A percentile compares a stretch with the other conserved stretches of the same genome.
phyloP scores from a whole-genome alignment of 2,888 invertebrate genomes.

The Sinelater perroti region DNA sequence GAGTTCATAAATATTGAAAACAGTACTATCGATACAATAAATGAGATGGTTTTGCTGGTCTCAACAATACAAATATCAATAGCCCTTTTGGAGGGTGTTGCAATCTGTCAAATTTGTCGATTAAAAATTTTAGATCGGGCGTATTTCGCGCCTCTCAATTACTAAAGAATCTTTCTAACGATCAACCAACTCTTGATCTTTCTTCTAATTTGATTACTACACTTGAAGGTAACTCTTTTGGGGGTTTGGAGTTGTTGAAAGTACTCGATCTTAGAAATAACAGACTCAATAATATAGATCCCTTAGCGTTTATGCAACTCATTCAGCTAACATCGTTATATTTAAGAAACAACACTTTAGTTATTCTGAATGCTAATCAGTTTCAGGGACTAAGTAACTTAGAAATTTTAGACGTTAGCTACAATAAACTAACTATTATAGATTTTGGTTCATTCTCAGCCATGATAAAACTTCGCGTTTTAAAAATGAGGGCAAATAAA shows the following conservation, averaged over 20 bases:
- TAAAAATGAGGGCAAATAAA: neutral
- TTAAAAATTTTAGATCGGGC: constrained; percentile 10
- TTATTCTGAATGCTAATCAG: neutral
- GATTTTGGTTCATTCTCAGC: neutral
- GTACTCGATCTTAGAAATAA: neutral
- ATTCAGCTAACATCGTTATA: neutral
- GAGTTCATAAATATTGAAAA: neutral
- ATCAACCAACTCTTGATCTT: neutral
- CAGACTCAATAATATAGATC: constrained; percentile 1
- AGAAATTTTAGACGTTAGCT: neutral
- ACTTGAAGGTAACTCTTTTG: neutral
- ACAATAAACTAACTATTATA: constrained; percentile 3
- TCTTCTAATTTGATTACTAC: neutral
- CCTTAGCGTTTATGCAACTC: neutral
- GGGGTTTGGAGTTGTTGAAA: neutral
- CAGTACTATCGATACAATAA: too few relatives aligned
- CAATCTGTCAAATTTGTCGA: neutral
- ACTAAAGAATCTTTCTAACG: neutral
- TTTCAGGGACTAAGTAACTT: neutral
- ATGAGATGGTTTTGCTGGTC: too few relatives aligned
- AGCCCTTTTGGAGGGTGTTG: neutral
- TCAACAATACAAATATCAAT: neutral
- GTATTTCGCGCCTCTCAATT: neutral
- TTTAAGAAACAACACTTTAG: neutral
- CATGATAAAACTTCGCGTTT: neutral